phyloP scores from a whole-genome alignment of 2,888 invertebrate species.

The Caenorhabditis sinica region DNA sequence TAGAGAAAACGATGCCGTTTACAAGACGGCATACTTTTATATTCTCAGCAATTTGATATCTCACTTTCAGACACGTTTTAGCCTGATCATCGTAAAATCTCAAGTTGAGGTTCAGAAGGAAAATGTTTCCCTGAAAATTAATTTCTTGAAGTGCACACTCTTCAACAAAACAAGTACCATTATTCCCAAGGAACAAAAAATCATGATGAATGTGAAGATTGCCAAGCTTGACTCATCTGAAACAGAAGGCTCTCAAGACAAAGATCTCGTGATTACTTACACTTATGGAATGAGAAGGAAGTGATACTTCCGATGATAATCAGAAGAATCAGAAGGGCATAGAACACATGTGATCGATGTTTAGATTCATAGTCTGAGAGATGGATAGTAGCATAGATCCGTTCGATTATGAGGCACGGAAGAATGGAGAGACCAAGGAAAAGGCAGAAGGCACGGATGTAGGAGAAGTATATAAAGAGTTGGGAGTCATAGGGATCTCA shows the following conservation, averaged over 20 bases:
- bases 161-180: conserved; percentile 3
- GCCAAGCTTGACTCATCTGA: conserved; percentile 27
- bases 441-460: conserved; percentile 42
- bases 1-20: conserved; percentile 40
- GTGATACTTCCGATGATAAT: conserved; percentile 13
- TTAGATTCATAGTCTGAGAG: conserved; percentile 31
- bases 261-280: conserved; percentile 18
- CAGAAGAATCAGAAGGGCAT: conserved; percentile 7
- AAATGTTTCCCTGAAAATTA: conserved; percentile 40
- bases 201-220: conserved; percentile 22
- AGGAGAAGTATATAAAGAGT: conserved; percentile 22
- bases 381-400: conserved; percentile 36
- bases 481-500: conserved; percentile 36
- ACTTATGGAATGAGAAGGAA: conserved; percentile 46
- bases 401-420: conserved; percentile 41
- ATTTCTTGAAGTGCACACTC: neutral
- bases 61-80: neutral
- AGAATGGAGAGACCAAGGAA: conserved; percentile 44
- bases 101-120: conserved; percentile 22
- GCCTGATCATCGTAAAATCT: conserved; percentile 8
- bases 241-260: neutral
- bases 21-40: conserved; percentile 46
- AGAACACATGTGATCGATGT: conserved; percentile 9
- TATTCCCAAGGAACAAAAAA: conserved; percentile 35
- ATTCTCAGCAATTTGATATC: conserved; percentile 53